Evolutionary conservation across 2,113 vertebrate genomes (phyloP).

Genomic region (Corvus cornix): DNA sequence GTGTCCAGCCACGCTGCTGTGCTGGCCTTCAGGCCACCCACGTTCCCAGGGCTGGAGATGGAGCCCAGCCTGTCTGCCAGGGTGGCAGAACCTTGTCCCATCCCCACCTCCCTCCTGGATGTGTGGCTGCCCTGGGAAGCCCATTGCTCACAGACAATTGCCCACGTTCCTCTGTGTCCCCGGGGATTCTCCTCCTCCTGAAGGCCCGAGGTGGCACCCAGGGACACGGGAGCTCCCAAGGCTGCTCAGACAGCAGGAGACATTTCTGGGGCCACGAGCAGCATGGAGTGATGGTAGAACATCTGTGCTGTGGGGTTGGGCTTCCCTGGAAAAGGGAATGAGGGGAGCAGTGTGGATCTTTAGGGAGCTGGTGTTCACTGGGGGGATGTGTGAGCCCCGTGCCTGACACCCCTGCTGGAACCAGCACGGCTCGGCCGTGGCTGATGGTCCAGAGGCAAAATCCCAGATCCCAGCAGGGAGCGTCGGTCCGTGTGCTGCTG

Average conservation of each 20-base stretch:
- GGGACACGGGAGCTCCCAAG: accelerated
- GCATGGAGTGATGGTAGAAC: accelerated
- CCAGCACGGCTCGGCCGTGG: neutral
- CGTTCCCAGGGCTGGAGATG: accelerated
- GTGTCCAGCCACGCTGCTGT: neutral
- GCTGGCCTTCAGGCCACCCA: neutral
- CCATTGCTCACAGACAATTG: neutral
- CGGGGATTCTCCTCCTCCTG: neutral
- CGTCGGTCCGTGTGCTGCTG: neutral
- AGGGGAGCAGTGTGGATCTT: neutral
- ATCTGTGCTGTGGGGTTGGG: accelerated
- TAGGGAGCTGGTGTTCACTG: neutral
- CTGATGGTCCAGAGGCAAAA: neutral
- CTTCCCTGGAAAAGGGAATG: neutral
- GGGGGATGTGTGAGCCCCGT: neutral
- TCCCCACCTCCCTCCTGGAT: neutral
- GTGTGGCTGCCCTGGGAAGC: neutral
- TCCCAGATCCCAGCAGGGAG: neutral
- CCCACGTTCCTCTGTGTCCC: neutral
- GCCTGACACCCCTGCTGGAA: neutral
- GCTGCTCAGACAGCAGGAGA: neutral
- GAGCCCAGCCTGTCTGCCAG: neutral
- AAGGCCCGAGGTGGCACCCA: neutral
- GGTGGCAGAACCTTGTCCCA: neutral
- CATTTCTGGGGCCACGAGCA: neutral